Evolutionary conservation across 2,113 vertebrate species (phyloP).

Genomic region (Bos taurus): DNA sequence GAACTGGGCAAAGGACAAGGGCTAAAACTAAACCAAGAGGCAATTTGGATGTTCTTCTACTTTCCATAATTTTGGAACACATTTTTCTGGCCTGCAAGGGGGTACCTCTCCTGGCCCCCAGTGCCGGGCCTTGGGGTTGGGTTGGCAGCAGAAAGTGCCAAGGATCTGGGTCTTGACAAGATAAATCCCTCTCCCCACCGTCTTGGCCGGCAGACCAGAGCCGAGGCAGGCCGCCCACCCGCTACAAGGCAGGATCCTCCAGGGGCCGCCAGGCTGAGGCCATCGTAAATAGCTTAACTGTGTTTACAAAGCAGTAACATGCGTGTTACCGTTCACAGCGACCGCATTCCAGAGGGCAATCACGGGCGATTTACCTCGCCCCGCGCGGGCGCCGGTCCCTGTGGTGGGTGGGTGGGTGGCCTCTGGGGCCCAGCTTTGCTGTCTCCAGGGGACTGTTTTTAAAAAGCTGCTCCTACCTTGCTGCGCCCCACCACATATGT

Average conservation of each 20-base stretch:
- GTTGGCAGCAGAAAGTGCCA: neutral
- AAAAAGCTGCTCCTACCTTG: neutral
- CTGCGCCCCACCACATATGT: neutral
- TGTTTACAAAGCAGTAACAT: constrained; percentile 67
- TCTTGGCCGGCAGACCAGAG: neutral
- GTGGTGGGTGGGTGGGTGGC: constrained; percentile 58
- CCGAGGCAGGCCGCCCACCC: neutral
- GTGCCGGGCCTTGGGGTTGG: neutral
- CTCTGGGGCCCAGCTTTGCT: neutral
- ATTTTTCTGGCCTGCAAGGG: neutral
- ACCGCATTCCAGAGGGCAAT: constrained; percentile 62
- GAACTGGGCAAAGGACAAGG: neutral
- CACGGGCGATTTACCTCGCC: constrained; percentile 57
- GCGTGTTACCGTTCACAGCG: constrained; percentile 55
- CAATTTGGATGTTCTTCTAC: neutral
- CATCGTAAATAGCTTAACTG: constrained; percentile 62
- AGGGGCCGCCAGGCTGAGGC: constrained; percentile 19
- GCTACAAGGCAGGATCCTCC: neutral
- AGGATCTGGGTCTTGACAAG: neutral
- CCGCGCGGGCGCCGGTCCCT: neutral
- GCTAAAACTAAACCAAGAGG: neutral
- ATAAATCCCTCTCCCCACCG: neutral
- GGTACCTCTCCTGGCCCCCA: neutral
- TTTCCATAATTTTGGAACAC: constrained; percentile 11
- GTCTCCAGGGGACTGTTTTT: constrained; percentile 6